Evolutionary conservation across 2,888 invertebrate genomes (phyloP).

Genomic region (Brenthis daphne): DNA sequence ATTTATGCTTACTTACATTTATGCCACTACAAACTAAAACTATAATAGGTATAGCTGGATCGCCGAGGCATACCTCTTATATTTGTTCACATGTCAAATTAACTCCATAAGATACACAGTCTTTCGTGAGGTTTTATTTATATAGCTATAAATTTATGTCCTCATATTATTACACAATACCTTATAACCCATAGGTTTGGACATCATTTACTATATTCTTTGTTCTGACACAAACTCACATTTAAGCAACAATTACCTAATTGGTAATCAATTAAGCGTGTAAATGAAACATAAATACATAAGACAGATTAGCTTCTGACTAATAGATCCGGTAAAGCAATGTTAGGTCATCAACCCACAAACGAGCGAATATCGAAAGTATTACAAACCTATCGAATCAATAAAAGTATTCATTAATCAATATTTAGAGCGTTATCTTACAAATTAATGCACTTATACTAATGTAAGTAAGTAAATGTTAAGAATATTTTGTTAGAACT

Average conservation of each 20-base stretch:
- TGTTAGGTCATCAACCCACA: conserved; percentile 39
- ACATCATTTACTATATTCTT: no score
- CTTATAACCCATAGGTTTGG: no score
- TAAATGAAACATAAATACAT: conserved; percentile 27
- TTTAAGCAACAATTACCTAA: conserved; percentile 21
- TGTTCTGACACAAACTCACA: background rate
- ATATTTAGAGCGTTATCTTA: conserved; percentile 18
- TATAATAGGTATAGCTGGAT: no score
- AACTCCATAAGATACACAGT: no score
- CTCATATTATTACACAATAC: no score
- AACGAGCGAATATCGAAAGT: conserved; percentile 24
- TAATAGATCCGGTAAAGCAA: conserved; percentile 39
- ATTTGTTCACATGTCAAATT: no score
- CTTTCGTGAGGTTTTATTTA: no score
- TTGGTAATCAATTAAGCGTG: conserved; percentile 25
- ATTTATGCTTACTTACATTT: no score
- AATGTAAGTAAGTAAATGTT: background rate
- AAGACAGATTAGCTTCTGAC: conserved; percentile 30
- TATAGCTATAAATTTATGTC: no score
- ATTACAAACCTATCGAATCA: conserved; percentile 33
- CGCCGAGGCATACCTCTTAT: no score
- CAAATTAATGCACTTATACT: conserved; percentile 12
- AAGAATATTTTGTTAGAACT: no score
- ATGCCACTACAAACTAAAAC: no score
- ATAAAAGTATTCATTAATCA: conserved; percentile 36